Conservation (phyloP, 2,888 invertebrate species). For the Cylloceria caligata region DNA sequence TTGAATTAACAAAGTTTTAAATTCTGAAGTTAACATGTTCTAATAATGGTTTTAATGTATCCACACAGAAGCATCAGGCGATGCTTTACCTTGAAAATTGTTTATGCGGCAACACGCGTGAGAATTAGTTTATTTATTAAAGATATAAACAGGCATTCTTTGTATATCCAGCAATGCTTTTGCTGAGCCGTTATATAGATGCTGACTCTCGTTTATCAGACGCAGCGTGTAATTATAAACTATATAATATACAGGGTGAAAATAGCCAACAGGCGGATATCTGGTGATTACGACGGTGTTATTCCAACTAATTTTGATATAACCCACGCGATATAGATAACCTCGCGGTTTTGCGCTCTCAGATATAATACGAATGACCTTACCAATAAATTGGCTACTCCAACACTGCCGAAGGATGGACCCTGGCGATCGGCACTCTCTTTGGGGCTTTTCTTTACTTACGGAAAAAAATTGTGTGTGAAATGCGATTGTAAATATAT, state of each 20-base stretch:
- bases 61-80: not conserved
- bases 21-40: not conserved
- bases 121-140: constrained; percentile 54
- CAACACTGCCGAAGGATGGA: not conserved
- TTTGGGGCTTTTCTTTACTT: no score
- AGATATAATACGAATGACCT: constrained; percentile 36
- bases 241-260: constrained; percentile 7
- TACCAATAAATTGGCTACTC: constrained; percentile 27
- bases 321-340: constrained; percentile 69
- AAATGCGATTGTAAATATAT: not conserved
- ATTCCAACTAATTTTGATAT: constrained; percentile 76
- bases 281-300: constrained; percentile 70
- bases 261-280: constrained; percentile 53
- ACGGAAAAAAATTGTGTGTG: not conserved
- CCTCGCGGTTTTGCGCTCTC: constrained; percentile 43
- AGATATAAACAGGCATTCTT: constrained; percentile 30
- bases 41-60: not conserved
- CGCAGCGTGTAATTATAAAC: constrained; percentile 43
- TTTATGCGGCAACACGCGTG: constrained; percentile 8
- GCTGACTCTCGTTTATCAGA: constrained; percentile 39
- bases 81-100: constrained; percentile 23
- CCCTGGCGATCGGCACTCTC: not conserved
- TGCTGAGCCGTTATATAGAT: not conserved
- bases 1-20: not conserved
- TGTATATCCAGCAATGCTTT: constrained; percentile 30